These are phyloP conservation scores for Meles meles DNA, from an alignment of 2,113 vertebrate species.

Conservation along the genomic window DNA sequence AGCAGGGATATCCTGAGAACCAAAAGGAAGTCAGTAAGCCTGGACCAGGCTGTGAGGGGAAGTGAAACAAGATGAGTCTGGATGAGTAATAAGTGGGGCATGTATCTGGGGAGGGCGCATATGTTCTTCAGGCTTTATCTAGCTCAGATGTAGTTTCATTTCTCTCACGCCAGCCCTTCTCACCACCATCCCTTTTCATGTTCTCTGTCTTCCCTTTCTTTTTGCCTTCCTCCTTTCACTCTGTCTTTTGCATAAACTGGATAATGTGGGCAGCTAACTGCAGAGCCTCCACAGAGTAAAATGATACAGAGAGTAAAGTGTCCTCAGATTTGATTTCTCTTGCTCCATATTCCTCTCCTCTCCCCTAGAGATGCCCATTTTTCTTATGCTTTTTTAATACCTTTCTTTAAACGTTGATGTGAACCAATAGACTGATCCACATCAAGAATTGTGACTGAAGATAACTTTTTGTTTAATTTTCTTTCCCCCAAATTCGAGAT, in stretches of 20 bases:
- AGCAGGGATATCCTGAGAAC: neutral
- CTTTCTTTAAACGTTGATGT: neutral
- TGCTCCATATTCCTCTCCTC: too few relatives aligned
- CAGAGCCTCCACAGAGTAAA: neutral
- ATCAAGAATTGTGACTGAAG: neutral
- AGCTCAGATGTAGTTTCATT: neutral
- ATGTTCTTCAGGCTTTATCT: neutral
- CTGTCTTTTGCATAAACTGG: neutral
- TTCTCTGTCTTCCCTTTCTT: neutral
- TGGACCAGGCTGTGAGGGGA: neutral
- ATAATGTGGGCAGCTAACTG: neutral
- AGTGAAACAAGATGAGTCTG: neutral
- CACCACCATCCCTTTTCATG: neutral
- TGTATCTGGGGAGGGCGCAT: rapidly evolving
- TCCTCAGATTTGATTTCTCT: neutral
- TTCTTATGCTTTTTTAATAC: neutral
- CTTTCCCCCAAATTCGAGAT: neutral
- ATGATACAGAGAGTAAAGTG: neutral
- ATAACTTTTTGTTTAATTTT: neutral
- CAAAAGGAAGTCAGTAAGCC: neutral
- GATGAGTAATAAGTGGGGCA: neutral
- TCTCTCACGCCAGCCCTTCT: neutral
- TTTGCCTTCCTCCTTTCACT: neutral
- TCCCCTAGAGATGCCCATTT: neutral
- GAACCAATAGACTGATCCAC: neutral